A percentile compares a stretch with the other conserved stretches of the same genome.
These are phyloP conservation scores for Proisotoma minuta DNA, from an alignment of 2,888 invertebrate species.

Conservation along the genomic window DNA sequence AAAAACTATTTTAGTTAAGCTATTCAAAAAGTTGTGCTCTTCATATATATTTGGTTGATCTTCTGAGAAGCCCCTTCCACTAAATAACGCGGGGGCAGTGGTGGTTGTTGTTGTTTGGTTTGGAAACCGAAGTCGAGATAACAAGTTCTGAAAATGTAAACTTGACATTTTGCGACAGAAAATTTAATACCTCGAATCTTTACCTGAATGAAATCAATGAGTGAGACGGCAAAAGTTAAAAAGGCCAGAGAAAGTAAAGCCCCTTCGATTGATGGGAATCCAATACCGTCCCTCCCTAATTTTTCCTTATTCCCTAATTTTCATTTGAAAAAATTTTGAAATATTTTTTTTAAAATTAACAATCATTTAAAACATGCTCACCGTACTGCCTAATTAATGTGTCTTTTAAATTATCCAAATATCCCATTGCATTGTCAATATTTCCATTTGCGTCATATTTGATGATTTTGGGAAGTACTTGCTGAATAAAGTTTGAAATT, in stretches of 20 bases:
- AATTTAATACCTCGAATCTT: neutral
- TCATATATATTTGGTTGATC: too few relatives aligned
- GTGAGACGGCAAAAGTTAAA: conserved; percentile 76
- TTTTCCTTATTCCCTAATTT: too few relatives aligned
- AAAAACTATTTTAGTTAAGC: too few relatives aligned
- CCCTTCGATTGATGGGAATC: conserved; percentile 75
- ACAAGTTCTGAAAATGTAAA: neutral
- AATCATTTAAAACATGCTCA: neutral
- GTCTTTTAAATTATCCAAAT: conserved; percentile 14
- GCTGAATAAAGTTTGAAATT: too few relatives aligned
- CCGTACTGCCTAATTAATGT: conserved; percentile 19
- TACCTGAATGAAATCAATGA: conserved; percentile 76
- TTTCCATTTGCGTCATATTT: too few relatives aligned
- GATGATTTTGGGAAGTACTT: too few relatives aligned
- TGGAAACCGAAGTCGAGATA: neutral
- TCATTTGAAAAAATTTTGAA: neutral
- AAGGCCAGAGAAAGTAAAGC: conserved; percentile 78
- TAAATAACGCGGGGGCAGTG: neutral
- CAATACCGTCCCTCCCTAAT: conserved; percentile 53
- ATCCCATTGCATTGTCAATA: conserved; percentile 31
- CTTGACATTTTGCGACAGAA: neutral
- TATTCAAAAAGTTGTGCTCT: too few relatives aligned
- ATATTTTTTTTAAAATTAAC: neutral
- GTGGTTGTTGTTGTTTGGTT: neutral
- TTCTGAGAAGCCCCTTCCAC: too few relatives aligned